Conservation (phyloP, 2,113 vertebrate genomes). For the Cepphus grylle region DNA sequence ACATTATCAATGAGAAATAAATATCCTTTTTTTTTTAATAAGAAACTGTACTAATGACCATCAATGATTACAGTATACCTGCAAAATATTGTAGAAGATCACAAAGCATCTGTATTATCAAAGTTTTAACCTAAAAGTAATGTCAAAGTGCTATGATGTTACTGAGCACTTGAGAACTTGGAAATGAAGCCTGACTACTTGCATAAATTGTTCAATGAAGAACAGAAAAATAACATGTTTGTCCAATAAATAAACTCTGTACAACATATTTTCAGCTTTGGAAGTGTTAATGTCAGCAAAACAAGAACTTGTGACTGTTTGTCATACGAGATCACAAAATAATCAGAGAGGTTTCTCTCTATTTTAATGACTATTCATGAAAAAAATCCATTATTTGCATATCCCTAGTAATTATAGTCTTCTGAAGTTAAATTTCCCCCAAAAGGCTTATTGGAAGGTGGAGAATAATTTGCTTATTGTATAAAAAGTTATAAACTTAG, state of each 20-base stretch:
- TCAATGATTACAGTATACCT: rapidly evolving
- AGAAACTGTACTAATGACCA: neutral
- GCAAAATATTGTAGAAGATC: neutral
- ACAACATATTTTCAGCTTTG: neutral
- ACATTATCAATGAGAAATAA: rapidly evolving
- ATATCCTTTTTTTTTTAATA: rapidly evolving
- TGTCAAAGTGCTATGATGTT: neutral
- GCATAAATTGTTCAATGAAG: neutral
- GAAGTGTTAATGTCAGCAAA: neutral
- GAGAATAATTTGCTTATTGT: constrained; percentile 13
- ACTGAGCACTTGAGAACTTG: neutral
- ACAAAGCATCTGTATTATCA: neutral
- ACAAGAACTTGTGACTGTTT: neutral
- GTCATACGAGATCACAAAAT: neutral
- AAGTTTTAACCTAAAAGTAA: neutral
- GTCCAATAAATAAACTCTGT: neutral
- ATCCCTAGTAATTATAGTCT: neutral
- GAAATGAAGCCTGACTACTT: neutral
- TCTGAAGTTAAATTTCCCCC: neutral
- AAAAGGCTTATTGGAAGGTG: neutral
- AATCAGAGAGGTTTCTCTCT: neutral
- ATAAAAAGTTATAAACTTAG: neutral
- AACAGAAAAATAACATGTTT: neutral
- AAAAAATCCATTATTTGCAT: neutral
- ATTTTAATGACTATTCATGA: neutral